Evolutionary conservation across 2,888 invertebrate species (phyloP), one percentile per base, ranked within the genome.

Genomic region (Ischnura elegans): DNA sequence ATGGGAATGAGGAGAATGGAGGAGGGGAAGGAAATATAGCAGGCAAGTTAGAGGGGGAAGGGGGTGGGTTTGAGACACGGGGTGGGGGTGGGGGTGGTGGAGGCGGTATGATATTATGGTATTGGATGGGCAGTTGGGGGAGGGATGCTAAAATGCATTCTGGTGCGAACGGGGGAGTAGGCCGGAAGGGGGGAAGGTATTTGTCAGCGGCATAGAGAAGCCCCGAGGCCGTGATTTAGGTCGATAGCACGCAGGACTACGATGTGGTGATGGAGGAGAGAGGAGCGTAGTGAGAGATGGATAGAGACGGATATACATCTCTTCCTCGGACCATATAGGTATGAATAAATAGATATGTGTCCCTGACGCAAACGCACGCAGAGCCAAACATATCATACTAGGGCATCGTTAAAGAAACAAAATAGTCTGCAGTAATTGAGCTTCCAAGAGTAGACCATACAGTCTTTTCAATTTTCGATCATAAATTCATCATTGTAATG

Each of bases 211-310:
- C 47, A 51, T 42, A 87, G 87, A 47, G 55, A 47, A 42, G n/a
- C 47, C 55, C 90, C n/a, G 55, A 61, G 61, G 55, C 90, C 90
- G 51, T 90, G 90, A 90, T 90, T 90, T 90, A 90, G 90, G 90
- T 42, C 61, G 90, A 61, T 90, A 90, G 90, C 29, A 90, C 43
- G 61, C 29, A 61, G 42, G 90, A 36, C 90, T 55, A 90, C 36
- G 76, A 2, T 76, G 76, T 76, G 76, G 76, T 36, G 36, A 36
- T 76, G 76, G 36, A 76, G 76, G 76, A 10, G 29, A 36, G 16
- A 8, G 36, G 10, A 36, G 29, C 76, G 36, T 76, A 25, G 36
- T 10, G 76, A 36, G 29, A 21, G 36, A 13, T 0, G 76, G 36
- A 0, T 76, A n/a, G n/a, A n/a, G n/a, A n/a, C 29, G 36, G 66